phyloP scores from a whole-genome alignment of 2,113 vertebrate genomes.

The Cephalopterus ornatus region DNA sequence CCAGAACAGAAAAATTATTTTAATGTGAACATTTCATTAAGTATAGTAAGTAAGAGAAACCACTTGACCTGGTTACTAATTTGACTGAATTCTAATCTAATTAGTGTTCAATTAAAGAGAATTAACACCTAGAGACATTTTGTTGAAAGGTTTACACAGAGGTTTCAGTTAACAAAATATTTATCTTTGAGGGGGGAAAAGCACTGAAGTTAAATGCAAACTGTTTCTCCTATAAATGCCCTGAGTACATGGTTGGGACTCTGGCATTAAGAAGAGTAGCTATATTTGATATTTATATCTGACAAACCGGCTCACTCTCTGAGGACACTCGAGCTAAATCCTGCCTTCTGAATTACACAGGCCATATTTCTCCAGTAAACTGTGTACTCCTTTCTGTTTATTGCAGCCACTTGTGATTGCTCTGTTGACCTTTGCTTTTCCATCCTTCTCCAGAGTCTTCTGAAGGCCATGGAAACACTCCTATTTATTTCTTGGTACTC shows the following conservation, averaged over 20 bases:
- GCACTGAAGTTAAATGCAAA: constrained; percentile 1
- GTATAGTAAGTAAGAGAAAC: constrained; percentile 46
- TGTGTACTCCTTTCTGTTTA: constrained; percentile 36
- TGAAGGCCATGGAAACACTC: not conserved
- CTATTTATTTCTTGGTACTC: not conserved
- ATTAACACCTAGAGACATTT: constrained; percentile 42
- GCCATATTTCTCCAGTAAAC: constrained; percentile 15
- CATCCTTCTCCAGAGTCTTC: not conserved
- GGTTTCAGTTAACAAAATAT: constrained; percentile 57
- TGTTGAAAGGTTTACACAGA: constrained; percentile 35
- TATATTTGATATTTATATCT: constrained; percentile 56
- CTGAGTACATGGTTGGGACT: constrained; percentile 22
- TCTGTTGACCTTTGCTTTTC: constrained; percentile 23
- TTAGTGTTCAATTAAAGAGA: constrained; percentile 56
- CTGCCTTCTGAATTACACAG: constrained; percentile 36
- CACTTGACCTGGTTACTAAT: constrained; percentile 53
- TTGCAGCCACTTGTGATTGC: constrained; percentile 18
- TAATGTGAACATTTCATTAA: constrained; percentile 32
- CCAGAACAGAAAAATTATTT: constrained; percentile 52
- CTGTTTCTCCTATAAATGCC: constrained; percentile 39
- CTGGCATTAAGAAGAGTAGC: constrained; percentile 44
- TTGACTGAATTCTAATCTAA: constrained; percentile 55
- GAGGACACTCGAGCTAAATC: constrained; percentile 16
- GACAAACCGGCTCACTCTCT: not conserved
- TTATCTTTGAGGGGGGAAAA: not conserved